A percentile compares a stretch with the other conserved stretches of the same genome.
These are phyloP conservation scores for Archilochus colubris DNA, from an alignment of 2,113 vertebrate species.

Conservation along the genomic window DNA sequence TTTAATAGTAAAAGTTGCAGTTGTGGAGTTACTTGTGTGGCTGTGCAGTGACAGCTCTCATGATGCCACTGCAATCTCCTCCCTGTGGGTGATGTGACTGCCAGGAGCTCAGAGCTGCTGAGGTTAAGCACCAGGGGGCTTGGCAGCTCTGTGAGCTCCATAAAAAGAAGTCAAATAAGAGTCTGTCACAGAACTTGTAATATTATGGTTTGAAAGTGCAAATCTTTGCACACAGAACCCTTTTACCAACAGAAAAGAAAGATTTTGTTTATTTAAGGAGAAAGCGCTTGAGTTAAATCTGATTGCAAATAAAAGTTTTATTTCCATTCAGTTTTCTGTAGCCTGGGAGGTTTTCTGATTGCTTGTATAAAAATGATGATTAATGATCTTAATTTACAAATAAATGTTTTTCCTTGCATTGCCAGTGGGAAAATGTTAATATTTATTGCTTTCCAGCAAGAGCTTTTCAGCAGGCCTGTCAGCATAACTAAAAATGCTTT, in stretches of 20 bases:
- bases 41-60: background rate
- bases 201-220: background rate
- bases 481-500: constrained; percentile 63
- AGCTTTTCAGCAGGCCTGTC: constrained; percentile 62
- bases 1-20: background rate
- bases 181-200: background rate
- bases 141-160: background rate
- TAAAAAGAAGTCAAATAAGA: background rate
- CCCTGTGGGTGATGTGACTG: background rate
- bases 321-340: constrained; percentile 33
- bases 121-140: background rate
- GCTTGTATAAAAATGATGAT: constrained; percentile 54
- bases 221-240: background rate
- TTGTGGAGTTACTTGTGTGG: background rate
- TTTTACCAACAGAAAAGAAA: background rate
- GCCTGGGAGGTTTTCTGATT: constrained; percentile 35
- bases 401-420: constrained; percentile 54
- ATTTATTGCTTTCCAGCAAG: constrained; percentile 65
- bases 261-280: background rate
- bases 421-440: constrained; percentile 53
- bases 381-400: constrained; percentile 65
- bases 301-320: background rate
- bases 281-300: background rate
- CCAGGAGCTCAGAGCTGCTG: background rate
- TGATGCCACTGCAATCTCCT: background rate